A percentile compares a stretch with the other conserved stretches of the same genome.
These are phyloP conservation scores for Camponotus floridanus DNA, from an alignment of 1,140 invertebrate species.

Conservation along the genomic window DNA sequence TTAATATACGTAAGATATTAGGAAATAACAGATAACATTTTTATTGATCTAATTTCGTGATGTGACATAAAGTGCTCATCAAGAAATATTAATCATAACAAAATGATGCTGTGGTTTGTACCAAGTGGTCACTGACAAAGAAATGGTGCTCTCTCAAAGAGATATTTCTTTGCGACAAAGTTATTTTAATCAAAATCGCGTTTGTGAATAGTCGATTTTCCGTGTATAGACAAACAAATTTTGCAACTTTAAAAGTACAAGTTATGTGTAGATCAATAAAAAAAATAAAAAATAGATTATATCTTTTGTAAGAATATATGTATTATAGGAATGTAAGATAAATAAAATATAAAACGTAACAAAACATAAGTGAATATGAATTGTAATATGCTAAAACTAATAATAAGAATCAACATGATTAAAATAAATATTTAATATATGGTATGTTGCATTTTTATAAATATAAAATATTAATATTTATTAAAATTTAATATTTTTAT, in stretches of 20 bases:
- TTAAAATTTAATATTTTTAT: too few species aligned
- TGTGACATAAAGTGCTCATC: not conserved
- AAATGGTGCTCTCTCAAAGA: not conserved
- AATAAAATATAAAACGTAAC: too few species aligned
- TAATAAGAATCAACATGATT: too few species aligned
- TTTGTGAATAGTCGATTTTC: not conserved
- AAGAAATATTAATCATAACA: constrained; percentile 2
- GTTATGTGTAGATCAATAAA: not conserved
- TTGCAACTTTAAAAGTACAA: not conserved
- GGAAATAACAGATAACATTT: not conserved
- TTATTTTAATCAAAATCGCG: not conserved
- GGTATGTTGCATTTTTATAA: too few species aligned
- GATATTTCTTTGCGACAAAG: not conserved
- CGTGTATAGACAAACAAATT: not conserved
- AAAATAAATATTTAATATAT: too few species aligned
- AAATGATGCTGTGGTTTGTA: constrained; percentile 30
- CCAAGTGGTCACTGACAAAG: not conserved
- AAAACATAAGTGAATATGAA: too few species aligned
- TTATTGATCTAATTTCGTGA: not conserved
- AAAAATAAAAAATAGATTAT: not conserved
- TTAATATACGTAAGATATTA: not conserved
- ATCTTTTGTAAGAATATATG: too few species aligned
- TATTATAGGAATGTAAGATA: too few species aligned
- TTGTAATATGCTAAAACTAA: too few species aligned
- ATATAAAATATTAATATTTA: too few species aligned